Evolutionary conservation across 2,797 vertebrate species (phyloP), one percentile per base, ranked within the genome.

Genomic region (Oryzias sinensis): DNA sequence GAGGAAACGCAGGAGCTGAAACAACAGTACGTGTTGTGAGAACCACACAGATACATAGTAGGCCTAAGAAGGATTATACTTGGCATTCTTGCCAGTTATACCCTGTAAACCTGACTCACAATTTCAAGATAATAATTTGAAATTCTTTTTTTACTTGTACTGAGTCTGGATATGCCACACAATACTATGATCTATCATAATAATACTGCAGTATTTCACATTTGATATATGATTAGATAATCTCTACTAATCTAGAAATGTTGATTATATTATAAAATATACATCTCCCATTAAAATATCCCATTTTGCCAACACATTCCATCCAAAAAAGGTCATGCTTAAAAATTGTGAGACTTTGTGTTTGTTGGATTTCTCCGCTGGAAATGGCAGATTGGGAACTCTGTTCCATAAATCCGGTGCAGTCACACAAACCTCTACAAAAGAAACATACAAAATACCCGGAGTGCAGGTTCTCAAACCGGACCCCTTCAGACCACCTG

Each of bases 221-320:
- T 89, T 87, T 81, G 77, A 90, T 89, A 85, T 87, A 84, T 81
- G 70, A 48, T 63, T 85, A 71, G 79, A 68, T 84, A 84, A 66
- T 86, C 70, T 88, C 74, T 87, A 85, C 81, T 89, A 86, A 86
- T 90, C 90, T 93, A 92, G 84, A 92, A 93, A 91, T 82, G 86
- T 91, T 79, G 83, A 86, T 90, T 89, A 88, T 81, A 82, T 88
- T 87, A 91, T 89, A 93, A 93, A 93, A 92, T 92, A 92, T 91
- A 92, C 90, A 92, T 92, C 88, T 93, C 77, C 83, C 83, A 79
- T 73, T 89, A 90, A 93, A 93, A 93, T 91, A 92, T 85, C 80
- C 75, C 70, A 77, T 82, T 85, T 84, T 79, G 60, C 76, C 73
- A 73, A 81, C 81, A 73, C 49, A 57, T 76, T 85, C 73, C 79